These are phyloP conservation scores for Myotis davidii DNA, from an alignment of 2,113 vertebrate species.

Conservation along the genomic window DNA sequence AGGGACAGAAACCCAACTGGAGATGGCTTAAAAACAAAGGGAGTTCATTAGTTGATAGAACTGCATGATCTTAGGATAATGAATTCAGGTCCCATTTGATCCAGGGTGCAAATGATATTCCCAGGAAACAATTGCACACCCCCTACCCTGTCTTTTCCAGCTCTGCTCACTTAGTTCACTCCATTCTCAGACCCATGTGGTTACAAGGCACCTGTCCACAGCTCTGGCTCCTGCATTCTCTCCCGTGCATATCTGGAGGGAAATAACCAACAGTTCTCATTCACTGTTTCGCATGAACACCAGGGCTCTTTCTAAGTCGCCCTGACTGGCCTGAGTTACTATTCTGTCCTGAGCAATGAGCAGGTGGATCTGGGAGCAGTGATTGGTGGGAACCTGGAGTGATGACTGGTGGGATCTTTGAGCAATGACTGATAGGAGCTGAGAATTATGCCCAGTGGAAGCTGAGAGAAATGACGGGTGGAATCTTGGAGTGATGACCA, in stretches of 20 bases:
- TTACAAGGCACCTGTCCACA: background rate
- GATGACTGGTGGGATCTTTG: background rate
- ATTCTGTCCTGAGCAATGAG: background rate
- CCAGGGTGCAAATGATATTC: background rate
- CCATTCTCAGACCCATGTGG: background rate
- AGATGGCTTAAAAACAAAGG: background rate
- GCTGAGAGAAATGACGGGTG: background rate
- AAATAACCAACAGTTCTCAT: background rate
- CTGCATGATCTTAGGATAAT: background rate
- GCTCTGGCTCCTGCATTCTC: background rate
- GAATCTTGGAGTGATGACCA: background rate
- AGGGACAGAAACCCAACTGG: background rate
- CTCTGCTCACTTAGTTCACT: background rate
- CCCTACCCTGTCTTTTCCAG: fast-evolving
- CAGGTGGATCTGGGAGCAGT: fast-evolving
- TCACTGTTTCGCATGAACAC: background rate
- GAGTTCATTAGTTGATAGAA: background rate
- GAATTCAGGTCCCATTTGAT: background rate
- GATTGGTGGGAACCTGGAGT: fast-evolving
- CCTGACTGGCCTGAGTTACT: background rate
- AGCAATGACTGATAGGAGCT: fast-evolving
- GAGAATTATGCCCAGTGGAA: background rate
- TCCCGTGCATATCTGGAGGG: background rate
- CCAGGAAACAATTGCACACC: background rate
- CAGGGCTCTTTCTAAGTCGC: background rate